Conservation (phyloP, 2,797 vertebrate species). For the Kryptopterus vitreolus region DNA sequence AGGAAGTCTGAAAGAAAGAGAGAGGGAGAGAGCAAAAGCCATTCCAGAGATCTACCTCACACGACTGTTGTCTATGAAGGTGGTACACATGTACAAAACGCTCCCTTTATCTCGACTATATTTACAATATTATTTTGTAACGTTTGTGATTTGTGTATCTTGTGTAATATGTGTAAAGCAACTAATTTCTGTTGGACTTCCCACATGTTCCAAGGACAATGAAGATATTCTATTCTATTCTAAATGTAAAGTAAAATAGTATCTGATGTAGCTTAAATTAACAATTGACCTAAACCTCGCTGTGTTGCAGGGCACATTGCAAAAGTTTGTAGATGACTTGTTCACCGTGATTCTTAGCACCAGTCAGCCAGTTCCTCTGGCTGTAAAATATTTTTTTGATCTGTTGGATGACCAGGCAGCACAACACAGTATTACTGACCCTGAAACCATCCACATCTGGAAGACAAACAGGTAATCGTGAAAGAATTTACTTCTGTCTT, state of each 20-base stretch:
- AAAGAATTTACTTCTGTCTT: background rate
- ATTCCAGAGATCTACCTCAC: conserved; percentile 98
- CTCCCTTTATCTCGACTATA: too few species aligned
- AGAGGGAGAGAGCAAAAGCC: conserved; percentile 84
- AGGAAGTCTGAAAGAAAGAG: conserved; percentile 90
- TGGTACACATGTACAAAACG: conserved; percentile 45
- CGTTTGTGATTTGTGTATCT: too few species aligned
- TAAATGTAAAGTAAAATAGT: background rate
- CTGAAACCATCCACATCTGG: conserved; percentile 97
- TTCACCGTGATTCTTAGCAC: conserved; percentile 96
- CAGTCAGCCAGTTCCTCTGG: conserved; percentile 88
- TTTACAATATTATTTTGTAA: too few species aligned
- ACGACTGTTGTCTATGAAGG: conserved; percentile 97
- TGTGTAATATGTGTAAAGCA: too few species aligned
- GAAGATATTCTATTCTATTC: too few species aligned
- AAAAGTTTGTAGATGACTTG: conserved; percentile 96
- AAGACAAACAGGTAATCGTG: conserved; percentile 91
- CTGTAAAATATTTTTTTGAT: conserved; percentile 97
- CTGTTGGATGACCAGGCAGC: conserved; percentile 91
- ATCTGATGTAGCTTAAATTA: background rate
- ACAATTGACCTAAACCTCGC: background rate
- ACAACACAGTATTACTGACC: conserved; percentile 86
- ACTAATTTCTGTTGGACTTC: too few species aligned
- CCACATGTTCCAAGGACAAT: too few species aligned
- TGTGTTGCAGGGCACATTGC: conserved; percentile 84